Evolutionary conservation across 2,888 invertebrate genomes (phyloP).

Genomic region (Cephus pulcher): DNA sequence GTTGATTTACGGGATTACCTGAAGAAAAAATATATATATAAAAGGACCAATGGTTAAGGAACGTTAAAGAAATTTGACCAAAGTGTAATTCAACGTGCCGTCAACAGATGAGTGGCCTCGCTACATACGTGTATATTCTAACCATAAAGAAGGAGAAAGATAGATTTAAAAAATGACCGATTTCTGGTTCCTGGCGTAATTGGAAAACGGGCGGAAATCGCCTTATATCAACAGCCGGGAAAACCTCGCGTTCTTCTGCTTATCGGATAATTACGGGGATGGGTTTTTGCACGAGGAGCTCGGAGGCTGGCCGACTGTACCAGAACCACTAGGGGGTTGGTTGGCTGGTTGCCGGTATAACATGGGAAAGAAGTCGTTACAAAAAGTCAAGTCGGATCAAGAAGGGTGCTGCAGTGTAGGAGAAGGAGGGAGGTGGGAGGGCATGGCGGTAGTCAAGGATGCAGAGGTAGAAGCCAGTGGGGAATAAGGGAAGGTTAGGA

Average conservation of each 20-base stretch:
- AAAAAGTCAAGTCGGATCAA: slow-evolving; percentile 58
- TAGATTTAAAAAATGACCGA: not conserved
- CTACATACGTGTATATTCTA: not conserved
- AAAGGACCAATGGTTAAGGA: not conserved
- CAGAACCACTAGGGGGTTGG: slow-evolving; percentile 15
- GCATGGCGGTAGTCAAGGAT: slow-evolving; percentile 24
- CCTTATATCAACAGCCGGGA: slow-evolving; percentile 5
- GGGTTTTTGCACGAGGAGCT: slow-evolving; percentile 33
- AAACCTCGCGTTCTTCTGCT: slow-evolving; percentile 41
- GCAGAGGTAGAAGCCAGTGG: slow-evolving; percentile 33
- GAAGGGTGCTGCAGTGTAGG: slow-evolving; percentile 12
- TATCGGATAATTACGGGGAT: slow-evolving; percentile 59
- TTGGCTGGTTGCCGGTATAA: slow-evolving; percentile 15
- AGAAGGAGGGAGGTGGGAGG: not conserved
- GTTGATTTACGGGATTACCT: not conserved
- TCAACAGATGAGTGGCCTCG: not conserved
- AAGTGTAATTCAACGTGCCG: not conserved
- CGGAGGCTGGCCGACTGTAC: not conserved
- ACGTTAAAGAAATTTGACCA: not conserved
- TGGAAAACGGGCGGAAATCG: slow-evolving; percentile 34
- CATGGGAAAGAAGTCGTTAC: slow-evolving; percentile 49
- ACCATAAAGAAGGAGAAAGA: too few relatives aligned
- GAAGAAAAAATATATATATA: not conserved
- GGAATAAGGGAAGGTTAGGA: not conserved
- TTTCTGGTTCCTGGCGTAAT: slow-evolving; percentile 31